phyloP scores from a whole-genome alignment of 2,888 invertebrate species.

The Pseudococcus viburni region DNA sequence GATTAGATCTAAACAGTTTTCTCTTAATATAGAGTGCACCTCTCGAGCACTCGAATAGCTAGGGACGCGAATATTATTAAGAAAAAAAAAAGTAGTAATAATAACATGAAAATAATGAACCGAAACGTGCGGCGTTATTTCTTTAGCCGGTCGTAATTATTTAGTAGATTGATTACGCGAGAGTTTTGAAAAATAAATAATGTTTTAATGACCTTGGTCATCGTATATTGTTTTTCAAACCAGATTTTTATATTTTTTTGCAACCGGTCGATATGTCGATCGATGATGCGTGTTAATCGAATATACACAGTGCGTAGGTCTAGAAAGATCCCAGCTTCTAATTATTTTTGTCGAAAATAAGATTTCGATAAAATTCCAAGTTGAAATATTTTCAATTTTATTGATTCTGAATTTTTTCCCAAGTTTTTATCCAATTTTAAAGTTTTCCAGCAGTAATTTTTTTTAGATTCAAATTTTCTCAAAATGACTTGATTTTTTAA shows the following conservation, averaged over 20 bases:
- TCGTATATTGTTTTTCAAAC: not conserved
- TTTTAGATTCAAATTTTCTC: no score
- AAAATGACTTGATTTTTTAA: no score
- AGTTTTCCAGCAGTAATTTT: no score
- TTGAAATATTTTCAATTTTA: no score
- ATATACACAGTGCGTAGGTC: not conserved
- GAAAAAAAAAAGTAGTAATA: not conserved
- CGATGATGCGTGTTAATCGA: constrained; percentile 8
- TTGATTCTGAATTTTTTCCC: no score
- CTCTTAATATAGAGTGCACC: constrained; percentile 30
- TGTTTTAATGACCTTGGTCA: constrained; percentile 49
- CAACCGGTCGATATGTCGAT: not conserved
- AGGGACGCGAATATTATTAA: constrained; percentile 45
- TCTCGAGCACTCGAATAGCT: not conserved
- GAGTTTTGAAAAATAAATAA: constrained; percentile 29
- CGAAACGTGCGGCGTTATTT: constrained; percentile 27
- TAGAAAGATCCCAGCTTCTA: not conserved
- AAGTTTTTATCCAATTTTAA: no score
- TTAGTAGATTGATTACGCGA: constrained; percentile 43
- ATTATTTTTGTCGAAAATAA: no score
- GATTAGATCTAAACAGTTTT: constrained; percentile 59
- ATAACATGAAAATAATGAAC: constrained; percentile 52
- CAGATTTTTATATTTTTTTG: not conserved
- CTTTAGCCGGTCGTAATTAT: constrained; percentile 37
- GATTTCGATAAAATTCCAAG: no score